Conservation (phyloP, 2,113 vertebrate species). For the Scomber japonicus region DNA sequence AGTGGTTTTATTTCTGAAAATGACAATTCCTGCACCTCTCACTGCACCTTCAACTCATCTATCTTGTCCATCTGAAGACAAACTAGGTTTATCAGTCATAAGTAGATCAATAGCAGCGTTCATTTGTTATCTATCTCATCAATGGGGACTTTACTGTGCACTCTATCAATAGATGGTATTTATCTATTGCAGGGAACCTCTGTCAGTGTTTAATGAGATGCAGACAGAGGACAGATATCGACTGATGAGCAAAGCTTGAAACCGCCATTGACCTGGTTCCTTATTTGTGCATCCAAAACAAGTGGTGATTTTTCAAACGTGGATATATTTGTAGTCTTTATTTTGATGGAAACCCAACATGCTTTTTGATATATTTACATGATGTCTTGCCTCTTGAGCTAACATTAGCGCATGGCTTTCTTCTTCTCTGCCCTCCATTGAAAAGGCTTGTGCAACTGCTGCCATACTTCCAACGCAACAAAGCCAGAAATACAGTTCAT, state of each 20-base stretch:
- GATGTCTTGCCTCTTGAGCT: not conserved
- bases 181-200: not conserved
- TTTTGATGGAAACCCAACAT: not conserved
- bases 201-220: conserved; percentile 17
- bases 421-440: conserved; percentile 14
- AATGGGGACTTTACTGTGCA: not conserved
- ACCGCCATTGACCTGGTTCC: not conserved
- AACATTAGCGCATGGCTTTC: conserved; percentile 19
- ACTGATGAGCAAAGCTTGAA: not conserved
- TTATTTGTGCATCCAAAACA: not conserved
- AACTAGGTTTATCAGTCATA: not conserved
- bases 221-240: not conserved
- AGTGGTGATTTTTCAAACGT: not conserved
- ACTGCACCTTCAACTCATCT: not conserved
- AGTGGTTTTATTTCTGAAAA: not conserved
- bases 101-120: not conserved
- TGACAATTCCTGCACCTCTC: not conserved
- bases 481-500: conserved; percentile 49
- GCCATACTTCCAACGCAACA: conserved; percentile 31
- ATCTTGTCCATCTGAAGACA: not conserved
- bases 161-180: conserved; percentile 1
- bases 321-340: not conserved
- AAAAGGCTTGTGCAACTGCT: conserved; percentile 37
- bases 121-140: conserved; percentile 14
- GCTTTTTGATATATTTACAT: not conserved